These are phyloP conservation scores for Spodoptera frugiperda DNA, from an alignment of 1,140 invertebrate genomes.

Conservation along the genomic window DNA sequence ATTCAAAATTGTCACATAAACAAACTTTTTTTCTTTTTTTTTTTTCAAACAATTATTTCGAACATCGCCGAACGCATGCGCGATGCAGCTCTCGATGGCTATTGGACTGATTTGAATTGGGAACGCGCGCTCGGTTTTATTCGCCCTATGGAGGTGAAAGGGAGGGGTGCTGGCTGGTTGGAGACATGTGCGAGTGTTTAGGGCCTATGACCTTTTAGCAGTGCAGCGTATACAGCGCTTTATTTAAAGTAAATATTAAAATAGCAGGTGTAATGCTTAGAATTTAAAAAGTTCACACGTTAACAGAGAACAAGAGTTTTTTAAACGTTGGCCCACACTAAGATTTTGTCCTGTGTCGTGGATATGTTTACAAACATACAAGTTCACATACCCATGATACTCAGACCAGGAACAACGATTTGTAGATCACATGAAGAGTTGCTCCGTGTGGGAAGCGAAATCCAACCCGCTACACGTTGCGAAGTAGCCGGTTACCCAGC, in stretches of 20 bases:
- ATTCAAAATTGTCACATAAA: conserved; percentile 56
- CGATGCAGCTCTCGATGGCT: conserved; percentile 39
- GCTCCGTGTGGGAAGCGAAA: too few species aligned
- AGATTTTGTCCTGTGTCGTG: too few species aligned
- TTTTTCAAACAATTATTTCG: conserved; percentile 28
- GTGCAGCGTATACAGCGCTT: conserved; percentile 30
- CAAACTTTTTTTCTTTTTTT: conserved; percentile 36
- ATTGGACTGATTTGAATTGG: conserved; percentile 64
- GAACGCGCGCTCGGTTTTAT: conserved; percentile 69
- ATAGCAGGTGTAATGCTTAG: too few species aligned
- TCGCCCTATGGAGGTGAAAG: conserved; percentile 49
- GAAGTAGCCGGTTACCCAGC: too few species aligned
- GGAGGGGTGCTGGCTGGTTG: conserved; percentile 58
- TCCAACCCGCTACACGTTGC: too few species aligned
- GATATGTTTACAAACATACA: too few species aligned
- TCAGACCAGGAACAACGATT: too few species aligned
- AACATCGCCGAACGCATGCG: conserved; percentile 39
- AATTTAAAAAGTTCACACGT: too few species aligned
- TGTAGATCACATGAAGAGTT: too few species aligned
- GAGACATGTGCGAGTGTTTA: conserved; percentile 59
- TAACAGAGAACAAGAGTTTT: too few species aligned
- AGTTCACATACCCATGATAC: too few species aligned
- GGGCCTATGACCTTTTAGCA: conserved; percentile 32
- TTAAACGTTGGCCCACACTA: too few species aligned
- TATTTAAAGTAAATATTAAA: background rate